Conservation (phyloP, 2,888 invertebrate species). For the Thysanoteuthis rhombus region DNA sequence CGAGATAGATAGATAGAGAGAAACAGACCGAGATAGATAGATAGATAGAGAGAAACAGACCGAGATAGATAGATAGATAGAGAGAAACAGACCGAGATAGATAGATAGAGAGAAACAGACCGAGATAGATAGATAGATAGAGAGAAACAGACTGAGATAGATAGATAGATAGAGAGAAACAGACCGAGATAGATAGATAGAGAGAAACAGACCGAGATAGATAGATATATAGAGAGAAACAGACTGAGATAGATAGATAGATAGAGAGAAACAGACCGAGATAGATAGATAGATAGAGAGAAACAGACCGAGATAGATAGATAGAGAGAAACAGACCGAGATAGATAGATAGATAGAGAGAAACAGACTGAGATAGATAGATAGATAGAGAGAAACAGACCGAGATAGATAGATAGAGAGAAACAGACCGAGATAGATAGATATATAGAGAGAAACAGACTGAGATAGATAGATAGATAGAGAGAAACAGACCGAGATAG, state of each 20-base stretch:
- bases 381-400: too few species aligned
- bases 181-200: not conserved
- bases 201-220: not conserved
- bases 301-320: too few species aligned
- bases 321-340: not conserved
- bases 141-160: not conserved
- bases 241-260: not conserved
- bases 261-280: not conserved
- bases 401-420: not conserved
- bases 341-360: not conserved
- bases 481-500: not conserved
- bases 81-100: not conserved
- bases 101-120: too few species aligned
- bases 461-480: not conserved
- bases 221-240: not conserved
- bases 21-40: not conserved
- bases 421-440: conserved; percentile 17
- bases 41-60: too few species aligned
- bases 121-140: not conserved
- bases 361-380: not conserved
- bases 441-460: too few species aligned
- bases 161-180: conserved; percentile 30
- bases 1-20: not conserved
- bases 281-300: conserved; percentile 21
- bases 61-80: not conserved